phyloP scores from a whole-genome alignment of 1,140 invertebrate genomes.

The Drosophila triauraria region DNA sequence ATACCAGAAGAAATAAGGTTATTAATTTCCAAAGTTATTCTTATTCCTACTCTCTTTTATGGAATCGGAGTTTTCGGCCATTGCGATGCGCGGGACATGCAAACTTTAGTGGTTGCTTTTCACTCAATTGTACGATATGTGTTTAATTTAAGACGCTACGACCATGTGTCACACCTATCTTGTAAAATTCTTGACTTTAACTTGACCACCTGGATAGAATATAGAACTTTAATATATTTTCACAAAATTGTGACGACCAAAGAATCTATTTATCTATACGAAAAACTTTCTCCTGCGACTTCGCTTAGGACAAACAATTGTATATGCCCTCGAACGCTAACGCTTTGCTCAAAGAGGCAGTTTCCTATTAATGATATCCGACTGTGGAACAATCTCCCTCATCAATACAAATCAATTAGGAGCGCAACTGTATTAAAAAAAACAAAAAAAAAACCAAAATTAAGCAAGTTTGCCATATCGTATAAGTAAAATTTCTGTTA shows the following conservation, averaged over 20 bases:
- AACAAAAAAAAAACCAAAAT: too few relatives aligned
- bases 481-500: too few relatives aligned
- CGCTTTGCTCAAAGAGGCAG: background rate
- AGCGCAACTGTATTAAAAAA: too few relatives aligned
- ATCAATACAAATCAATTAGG: too few relatives aligned
- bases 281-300: background rate
- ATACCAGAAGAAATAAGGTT: too few relatives aligned
- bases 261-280: background rate
- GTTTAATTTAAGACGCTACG: background rate
- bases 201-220: background rate
- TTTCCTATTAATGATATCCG: too few relatives aligned
- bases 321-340: background rate
- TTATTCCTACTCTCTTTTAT: background rate
- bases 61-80: background rate
- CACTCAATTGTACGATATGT: background rate
- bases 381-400: too few relatives aligned
- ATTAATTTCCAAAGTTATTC: background rate
- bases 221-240: background rate
- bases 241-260: background rate
- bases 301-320: background rate
- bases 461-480: too few relatives aligned
- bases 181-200: conserved; percentile 1
- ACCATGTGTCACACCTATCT: background rate
- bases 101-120: background rate
- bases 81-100: background rate